phyloP scores from a whole-genome alignment of 2,888 invertebrate genomes.

The Parnassius glacialis region DNA sequence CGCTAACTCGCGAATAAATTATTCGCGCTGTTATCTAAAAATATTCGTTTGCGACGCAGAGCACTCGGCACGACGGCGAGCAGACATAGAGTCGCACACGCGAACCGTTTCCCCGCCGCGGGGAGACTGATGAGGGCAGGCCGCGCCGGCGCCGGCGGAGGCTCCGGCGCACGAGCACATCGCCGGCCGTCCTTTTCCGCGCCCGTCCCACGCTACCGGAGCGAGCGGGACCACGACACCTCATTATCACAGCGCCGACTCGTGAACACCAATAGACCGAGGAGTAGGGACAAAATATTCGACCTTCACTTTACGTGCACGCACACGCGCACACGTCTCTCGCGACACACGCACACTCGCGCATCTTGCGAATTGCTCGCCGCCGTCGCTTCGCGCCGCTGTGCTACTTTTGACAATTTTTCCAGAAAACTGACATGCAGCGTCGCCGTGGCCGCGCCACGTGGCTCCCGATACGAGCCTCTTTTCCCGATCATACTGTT shows the following conservation, averaged over 20 bases:
- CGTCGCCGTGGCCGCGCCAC: conserved; percentile 61
- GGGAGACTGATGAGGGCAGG: conserved; percentile 80
- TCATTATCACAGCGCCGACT: conserved; percentile 76
- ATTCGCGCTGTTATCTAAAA: conserved; percentile 79
- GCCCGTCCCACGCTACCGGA: conserved; percentile 40
- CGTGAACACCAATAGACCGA: conserved; percentile 79
- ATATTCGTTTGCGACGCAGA: conserved; percentile 74
- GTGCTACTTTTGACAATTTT: conserved; percentile 79
- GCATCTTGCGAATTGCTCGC: conserved; percentile 46
- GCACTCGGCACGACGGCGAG: conserved; percentile 56
- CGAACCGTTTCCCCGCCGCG: conserved; percentile 78
- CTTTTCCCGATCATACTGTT: conserved; percentile 6
- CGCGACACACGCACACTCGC: conserved; percentile 61
- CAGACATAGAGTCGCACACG: conserved; percentile 69
- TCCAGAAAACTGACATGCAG: conserved; percentile 78
- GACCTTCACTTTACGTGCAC: conserved; percentile 78
- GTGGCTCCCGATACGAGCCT: conserved; percentile 34
- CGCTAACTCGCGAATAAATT: conserved; percentile 77
- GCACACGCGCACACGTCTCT: conserved; percentile 59
- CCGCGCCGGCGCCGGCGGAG: conserved; percentile 75
- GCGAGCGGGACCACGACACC: conserved; percentile 68
- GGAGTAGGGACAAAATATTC: conserved; percentile 79
- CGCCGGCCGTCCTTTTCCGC: conserved; percentile 64
- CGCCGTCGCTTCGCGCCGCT: conserved; percentile 55
- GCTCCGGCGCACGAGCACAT: conserved; percentile 73